A percentile compares a stretch with the other conserved stretches of the same genome.
Evolutionary conservation across 2,113 vertebrate species (phyloP).

Genomic region (Illadopsis cleaveri): DNA sequence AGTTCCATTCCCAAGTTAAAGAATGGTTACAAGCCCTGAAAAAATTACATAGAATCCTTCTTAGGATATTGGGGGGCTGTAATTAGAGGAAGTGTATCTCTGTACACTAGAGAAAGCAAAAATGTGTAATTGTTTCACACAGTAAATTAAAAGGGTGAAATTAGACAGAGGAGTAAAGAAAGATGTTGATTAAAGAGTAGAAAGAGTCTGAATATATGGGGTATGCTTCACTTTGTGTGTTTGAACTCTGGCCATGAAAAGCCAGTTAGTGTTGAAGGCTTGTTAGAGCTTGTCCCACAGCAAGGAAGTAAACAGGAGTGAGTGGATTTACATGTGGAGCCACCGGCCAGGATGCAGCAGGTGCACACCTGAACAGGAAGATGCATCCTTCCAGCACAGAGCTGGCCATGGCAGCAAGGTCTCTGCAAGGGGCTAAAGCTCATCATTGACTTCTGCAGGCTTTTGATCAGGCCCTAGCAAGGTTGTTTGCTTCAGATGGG

Average conservation of each 20-base stretch:
- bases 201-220: not conserved
- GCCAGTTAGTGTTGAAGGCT: not conserved
- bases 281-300: not conserved
- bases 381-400: not conserved
- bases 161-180: not conserved
- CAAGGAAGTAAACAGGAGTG: not conserved
- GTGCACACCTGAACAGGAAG: not conserved
- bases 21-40: not conserved
- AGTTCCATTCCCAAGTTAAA: not conserved
- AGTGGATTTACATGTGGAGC: not conserved
- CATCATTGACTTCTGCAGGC: not conserved
- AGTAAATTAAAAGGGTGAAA: constrained; percentile 6
- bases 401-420: not conserved
- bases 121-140: not conserved
- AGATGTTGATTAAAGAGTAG: constrained; percentile 45
- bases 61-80: not conserved
- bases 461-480: not conserved
- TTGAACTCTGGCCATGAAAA: constrained; percentile 17
- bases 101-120: not conserved
- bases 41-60: not conserved
- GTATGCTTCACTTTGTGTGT: not conserved
- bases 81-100: not conserved
- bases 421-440: not conserved
- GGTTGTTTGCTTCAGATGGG: not conserved
- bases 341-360: not conserved